Evolutionary conservation across 2,888 invertebrate genomes (phyloP).

Genomic region (Aelia acuminata): DNA sequence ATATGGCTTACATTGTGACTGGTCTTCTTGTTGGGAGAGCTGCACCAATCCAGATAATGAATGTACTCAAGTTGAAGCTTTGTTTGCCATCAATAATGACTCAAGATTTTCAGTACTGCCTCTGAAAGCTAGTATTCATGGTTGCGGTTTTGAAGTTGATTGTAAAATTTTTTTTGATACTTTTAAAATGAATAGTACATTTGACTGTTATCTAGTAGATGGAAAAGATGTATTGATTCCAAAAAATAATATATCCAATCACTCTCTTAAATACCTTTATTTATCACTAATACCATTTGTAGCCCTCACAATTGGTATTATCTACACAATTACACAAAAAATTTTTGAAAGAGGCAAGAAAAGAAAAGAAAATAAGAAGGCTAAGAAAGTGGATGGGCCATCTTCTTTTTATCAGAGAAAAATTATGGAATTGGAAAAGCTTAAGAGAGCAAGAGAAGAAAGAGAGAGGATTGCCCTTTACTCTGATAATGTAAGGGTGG

Average conservation of each 20-base stretch:
- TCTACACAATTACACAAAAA: constrained; percentile 60
- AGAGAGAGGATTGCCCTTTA: constrained; percentile 60
- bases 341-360: constrained; percentile 59
- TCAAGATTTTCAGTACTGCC: background rate
- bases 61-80: constrained; percentile 46
- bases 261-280: constrained; percentile 52
- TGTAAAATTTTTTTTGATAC: constrained; percentile 47
- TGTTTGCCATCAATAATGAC: background rate
- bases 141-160: constrained; percentile 54
- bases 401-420: constrained; percentile 65
- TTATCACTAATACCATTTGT: constrained; percentile 59
- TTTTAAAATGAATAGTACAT: background rate
- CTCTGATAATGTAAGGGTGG: constrained; percentile 61
- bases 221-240: constrained; percentile 36
- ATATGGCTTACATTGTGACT: constrained; percentile 67
- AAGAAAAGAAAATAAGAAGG: constrained; percentile 51
- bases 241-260: background rate
- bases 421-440: constrained; percentile 63
- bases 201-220: constrained; percentile 40
- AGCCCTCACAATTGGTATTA: constrained; percentile 52
- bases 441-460: constrained; percentile 62
- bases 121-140: constrained; percentile 48
- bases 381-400: constrained; percentile 58
- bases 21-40: constrained; percentile 68
- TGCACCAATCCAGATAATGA: constrained; percentile 66